Evolutionary conservation across 1,140 invertebrate genomes (phyloP).

Genomic region (Lanistes nyassanus): DNA sequence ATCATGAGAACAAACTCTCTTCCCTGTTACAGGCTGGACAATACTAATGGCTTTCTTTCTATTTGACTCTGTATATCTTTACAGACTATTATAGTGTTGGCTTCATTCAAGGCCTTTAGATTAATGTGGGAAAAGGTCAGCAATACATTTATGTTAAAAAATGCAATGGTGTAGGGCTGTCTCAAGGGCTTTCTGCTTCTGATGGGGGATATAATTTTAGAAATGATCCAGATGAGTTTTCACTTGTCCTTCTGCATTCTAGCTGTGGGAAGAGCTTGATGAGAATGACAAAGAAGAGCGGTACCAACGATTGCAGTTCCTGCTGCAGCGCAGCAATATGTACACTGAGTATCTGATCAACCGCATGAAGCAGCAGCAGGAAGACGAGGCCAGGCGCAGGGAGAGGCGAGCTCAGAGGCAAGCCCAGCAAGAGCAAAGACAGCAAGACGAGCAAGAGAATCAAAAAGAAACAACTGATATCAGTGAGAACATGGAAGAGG

Average conservation of each 20-base stretch:
- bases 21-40: no score
- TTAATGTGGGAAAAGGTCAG: background rate
- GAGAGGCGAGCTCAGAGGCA: constrained; percentile 29
- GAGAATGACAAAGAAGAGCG: constrained; percentile 47
- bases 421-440: constrained; percentile 30
- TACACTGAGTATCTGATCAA: constrained; percentile 61
- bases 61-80: background rate
- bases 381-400: constrained; percentile 39
- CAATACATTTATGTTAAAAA: background rate
- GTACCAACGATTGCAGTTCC: constrained; percentile 55
- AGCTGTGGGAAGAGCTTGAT: constrained; percentile 51
- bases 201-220: background rate
- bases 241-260: background rate
- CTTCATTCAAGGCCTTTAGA: background rate
- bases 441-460: constrained; percentile 40
- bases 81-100: background rate
- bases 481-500: background rate
- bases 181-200: background rate
- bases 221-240: background rate
- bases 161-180: background rate
- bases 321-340: constrained; percentile 60
- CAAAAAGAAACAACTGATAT: constrained; percentile 28
- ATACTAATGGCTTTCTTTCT: background rate
- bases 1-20: no score
- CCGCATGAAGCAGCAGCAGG: constrained; percentile 51